Evolutionary conservation across 1,140 invertebrate genomes (phyloP).

Genomic region (Drepana arcuata): DNA sequence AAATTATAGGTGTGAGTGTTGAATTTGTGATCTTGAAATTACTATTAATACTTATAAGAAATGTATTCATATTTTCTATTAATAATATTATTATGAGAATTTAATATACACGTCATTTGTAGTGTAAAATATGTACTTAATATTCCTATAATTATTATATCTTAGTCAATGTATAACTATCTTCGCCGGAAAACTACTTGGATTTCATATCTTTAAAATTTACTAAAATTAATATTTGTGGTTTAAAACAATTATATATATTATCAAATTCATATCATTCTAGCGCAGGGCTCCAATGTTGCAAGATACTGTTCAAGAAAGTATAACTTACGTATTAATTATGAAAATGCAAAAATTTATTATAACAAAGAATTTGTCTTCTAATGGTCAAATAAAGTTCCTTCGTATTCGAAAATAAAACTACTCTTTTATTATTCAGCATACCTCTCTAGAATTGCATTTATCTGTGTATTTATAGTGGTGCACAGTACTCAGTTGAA

Average conservation of each 20-base stretch:
- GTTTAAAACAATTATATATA: too few species aligned
- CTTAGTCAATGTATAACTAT: too few species aligned
- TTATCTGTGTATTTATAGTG: too few species aligned
- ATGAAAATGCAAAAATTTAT: too few species aligned
- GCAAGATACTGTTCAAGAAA: conserved; percentile 18
- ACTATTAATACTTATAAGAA: conserved; percentile 62
- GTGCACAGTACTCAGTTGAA: too few species aligned
- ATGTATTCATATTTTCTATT: conserved; percentile 69
- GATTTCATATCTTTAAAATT: conserved; percentile 42
- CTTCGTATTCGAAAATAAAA: conserved; percentile 53
- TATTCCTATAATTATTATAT: conserved; percentile 39
- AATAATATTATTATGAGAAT: conserved; percentile 52
- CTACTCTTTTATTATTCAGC: too few species aligned
- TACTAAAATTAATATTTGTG: conserved; percentile 41
- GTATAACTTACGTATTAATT: too few species aligned
- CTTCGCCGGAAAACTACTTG: conserved; percentile 40
- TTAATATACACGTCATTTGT: conserved; percentile 54
- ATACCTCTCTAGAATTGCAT: too few species aligned
- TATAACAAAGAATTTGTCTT: conserved; percentile 34
- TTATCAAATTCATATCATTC: conserved; percentile 56
- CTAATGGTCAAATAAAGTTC: conserved; percentile 68
- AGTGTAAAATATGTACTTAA: conserved; percentile 50
- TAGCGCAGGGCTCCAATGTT: too few species aligned
- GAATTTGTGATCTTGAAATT: conserved; percentile 57
- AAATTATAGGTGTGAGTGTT: conserved; percentile 35